These are phyloP conservation scores for Remorina albescens DNA, from an alignment of 2,797 vertebrate genomes.

Conservation along the genomic window DNA sequence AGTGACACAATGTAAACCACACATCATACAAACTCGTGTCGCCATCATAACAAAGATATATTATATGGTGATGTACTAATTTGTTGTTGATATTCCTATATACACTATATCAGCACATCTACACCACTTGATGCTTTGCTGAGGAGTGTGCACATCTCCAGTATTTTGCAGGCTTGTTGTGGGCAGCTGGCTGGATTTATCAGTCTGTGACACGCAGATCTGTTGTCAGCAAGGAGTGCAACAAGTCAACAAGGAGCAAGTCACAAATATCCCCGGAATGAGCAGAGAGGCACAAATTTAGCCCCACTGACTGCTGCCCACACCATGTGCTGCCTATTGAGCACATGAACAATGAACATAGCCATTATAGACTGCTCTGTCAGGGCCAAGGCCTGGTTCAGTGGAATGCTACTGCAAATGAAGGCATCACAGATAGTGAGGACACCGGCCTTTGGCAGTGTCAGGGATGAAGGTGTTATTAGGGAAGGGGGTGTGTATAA, in stretches of 20 bases:
- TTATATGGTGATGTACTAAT: background rate
- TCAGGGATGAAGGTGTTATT: conserved; percentile 41
- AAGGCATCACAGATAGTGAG: conserved; percentile 55
- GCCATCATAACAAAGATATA: background rate
- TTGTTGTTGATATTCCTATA: background rate
- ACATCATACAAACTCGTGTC: background rate
- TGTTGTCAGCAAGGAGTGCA: conserved; percentile 71
- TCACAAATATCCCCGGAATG: conserved; percentile 79
- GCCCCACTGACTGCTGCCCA: conserved; percentile 77
- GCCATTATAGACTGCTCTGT: conserved; percentile 67
- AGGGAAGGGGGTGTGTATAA: conserved; percentile 2
- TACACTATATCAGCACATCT: conserved; percentile 14
- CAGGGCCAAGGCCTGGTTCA: conserved; percentile 62
- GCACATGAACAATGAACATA: conserved; percentile 72
- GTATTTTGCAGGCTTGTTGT: conserved; percentile 65
- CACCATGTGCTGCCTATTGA: conserved; percentile 75
- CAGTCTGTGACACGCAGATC: conserved; percentile 63
- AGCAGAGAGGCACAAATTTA: conserved; percentile 78
- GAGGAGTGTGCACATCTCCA: conserved; percentile 35
- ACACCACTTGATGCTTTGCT: conserved; percentile 44
- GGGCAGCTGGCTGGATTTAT: conserved; percentile 69
- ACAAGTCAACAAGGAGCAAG: conserved; percentile 74
- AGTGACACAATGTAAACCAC: background rate
- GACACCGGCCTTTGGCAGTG: conserved; percentile 18
- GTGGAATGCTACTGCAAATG: conserved; percentile 55